Conservation (phyloP, 1,140 invertebrate genomes). For the Scaptodrosophila lebanonensis region DNA sequence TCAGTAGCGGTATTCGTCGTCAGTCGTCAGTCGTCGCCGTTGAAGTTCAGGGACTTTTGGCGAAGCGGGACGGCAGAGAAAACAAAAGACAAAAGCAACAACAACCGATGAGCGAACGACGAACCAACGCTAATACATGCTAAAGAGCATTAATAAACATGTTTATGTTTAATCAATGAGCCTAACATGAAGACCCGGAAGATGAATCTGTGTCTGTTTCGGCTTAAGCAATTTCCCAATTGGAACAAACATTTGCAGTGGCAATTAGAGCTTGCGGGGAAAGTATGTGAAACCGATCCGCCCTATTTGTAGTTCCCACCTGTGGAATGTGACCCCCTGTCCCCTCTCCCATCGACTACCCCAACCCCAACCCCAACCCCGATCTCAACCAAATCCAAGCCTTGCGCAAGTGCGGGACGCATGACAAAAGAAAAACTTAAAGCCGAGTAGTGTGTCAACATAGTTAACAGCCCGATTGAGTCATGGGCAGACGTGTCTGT, state of each 20-base stretch:
- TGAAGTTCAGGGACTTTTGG: conserved; percentile 59
- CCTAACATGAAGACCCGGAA: conserved; percentile 51
- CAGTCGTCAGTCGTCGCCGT: conserved; percentile 25
- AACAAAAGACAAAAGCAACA: conserved; percentile 18
- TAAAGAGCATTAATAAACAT: conserved; percentile 44
- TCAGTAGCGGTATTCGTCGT: conserved; percentile 29
- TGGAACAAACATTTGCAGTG: conserved; percentile 23
- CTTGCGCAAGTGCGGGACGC: conserved; percentile 24
- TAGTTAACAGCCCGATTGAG: conserved; percentile 26
- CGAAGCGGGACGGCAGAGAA: conserved; percentile 49
- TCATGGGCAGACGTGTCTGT: conserved; percentile 13
- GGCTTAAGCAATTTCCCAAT: conserved; percentile 22
- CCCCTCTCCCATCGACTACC: conserved; percentile 3
- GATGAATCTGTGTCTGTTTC: conserved; percentile 26
- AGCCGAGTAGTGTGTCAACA: too few species aligned
- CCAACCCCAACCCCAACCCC: conserved; percentile 5
- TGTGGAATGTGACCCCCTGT: conserved; percentile 2
- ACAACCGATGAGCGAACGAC: conserved; percentile 25
- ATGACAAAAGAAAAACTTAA: conserved; percentile 35
- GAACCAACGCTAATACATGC: conserved; percentile 45
- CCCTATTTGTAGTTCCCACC: too few species aligned
- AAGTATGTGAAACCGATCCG: conserved; percentile 29
- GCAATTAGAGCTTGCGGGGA: conserved; percentile 24
- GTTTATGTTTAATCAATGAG: conserved; percentile 20
- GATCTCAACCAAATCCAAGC: neutral